Evolutionary conservation across 2,797 vertebrate genomes (phyloP).

Genomic region (Crocodylus rhombifer): DNA sequence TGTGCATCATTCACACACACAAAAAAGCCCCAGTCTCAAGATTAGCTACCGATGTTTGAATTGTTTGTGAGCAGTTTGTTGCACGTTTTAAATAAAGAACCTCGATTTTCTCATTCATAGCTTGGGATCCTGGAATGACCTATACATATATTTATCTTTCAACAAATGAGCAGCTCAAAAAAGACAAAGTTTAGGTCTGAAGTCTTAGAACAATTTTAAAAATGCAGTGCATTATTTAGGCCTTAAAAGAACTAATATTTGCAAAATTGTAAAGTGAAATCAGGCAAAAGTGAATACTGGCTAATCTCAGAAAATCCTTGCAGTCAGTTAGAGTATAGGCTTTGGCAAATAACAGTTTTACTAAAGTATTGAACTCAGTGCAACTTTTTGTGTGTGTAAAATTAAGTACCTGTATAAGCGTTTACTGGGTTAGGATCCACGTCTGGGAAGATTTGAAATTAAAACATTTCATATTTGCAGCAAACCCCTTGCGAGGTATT

Average conservation of each 20-base stretch:
- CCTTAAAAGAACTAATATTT: not conserved
- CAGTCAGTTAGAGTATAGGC: constrained; percentile 79
- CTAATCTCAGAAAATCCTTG: constrained; percentile 84
- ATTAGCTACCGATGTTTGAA: not conserved
- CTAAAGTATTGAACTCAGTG: constrained; percentile 24
- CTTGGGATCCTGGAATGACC: not conserved
- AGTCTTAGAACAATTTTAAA: not conserved
- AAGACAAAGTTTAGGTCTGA: not conserved
- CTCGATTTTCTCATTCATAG: not conserved
- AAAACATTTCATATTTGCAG: not conserved
- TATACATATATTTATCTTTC: not conserved
- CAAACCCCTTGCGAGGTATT: not conserved
- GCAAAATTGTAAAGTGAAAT: constrained; percentile 81
- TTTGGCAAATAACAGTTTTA: constrained; percentile 80
- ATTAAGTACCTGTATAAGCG: not conserved
- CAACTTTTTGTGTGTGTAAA: not conserved
- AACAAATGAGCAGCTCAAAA: not conserved
- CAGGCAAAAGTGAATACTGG: constrained; percentile 75
- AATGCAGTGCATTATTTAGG: not conserved
- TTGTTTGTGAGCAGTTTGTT: not conserved
- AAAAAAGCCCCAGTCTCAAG: not conserved
- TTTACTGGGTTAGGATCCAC: not conserved
- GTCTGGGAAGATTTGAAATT: not conserved
- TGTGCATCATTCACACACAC: not conserved
- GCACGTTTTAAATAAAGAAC: not conserved